These are phyloP conservation scores for Embidobia sp. DNA, from an alignment of 2,888 invertebrate genomes.

Conservation along the genomic window DNA sequence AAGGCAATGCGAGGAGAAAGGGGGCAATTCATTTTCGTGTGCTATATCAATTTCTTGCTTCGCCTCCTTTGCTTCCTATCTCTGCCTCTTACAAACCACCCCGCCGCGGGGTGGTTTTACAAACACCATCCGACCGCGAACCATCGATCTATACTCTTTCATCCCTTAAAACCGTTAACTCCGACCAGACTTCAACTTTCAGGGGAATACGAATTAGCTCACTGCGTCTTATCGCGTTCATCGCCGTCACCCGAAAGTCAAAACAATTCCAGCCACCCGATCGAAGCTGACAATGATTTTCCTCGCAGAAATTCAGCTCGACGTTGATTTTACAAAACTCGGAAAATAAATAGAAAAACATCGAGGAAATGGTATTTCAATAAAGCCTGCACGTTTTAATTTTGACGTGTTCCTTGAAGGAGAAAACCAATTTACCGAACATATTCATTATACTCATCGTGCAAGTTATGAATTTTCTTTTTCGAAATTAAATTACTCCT, in stretches of 20 bases:
- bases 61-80: slow-evolving; percentile 66
- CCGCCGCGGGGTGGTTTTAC: slow-evolving; percentile 57
- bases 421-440: too few species aligned
- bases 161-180: slow-evolving; percentile 81
- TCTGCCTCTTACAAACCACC: slow-evolving; percentile 64
- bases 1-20: slow-evolving; percentile 64
- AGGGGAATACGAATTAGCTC: slow-evolving; percentile 75
- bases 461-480: too few species aligned
- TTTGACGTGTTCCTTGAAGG: too few species aligned
- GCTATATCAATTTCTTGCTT: slow-evolving; percentile 82
- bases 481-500: not conserved
- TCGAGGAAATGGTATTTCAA: too few species aligned
- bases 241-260: slow-evolving; percentile 27
- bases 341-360: too few species aligned
- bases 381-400: too few species aligned
- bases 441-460: too few species aligned
- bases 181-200: slow-evolving; percentile 79
- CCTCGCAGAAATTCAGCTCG: too few species aligned
- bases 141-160: slow-evolving; percentile 79
- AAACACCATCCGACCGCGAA: slow-evolving; percentile 67
- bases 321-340: too few species aligned
- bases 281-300: too few species aligned
- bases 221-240: slow-evolving; percentile 37
- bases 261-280: slow-evolving; percentile 15
- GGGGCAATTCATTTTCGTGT: slow-evolving; percentile 81